phyloP scores from a whole-genome alignment of 2,797 vertebrate species.

The Odontamblyopus rebecca region DNA sequence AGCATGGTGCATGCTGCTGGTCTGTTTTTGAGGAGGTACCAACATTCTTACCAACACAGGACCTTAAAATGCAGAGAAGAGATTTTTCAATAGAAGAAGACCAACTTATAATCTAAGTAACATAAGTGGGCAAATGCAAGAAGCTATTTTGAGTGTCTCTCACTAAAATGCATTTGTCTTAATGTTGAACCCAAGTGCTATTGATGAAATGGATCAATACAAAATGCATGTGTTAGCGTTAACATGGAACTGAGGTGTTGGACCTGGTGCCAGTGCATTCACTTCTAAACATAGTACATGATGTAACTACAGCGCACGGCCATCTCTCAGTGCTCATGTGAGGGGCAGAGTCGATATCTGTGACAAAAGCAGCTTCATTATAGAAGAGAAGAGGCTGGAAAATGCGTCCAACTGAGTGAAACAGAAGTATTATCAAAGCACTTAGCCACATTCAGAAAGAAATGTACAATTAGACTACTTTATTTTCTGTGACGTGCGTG shows the following conservation, averaged over 20 bases:
- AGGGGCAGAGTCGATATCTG: neutral
- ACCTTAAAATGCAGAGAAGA: neutral
- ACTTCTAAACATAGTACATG: neutral
- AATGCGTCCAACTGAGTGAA: neutral
- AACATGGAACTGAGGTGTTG: neutral
- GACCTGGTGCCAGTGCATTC: neutral
- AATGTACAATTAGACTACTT: too few relatives aligned
- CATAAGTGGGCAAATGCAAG: neutral
- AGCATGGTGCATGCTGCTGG: too few relatives aligned
- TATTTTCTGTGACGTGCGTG: too few relatives aligned
- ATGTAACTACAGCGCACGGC: neutral
- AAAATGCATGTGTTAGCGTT: neutral
- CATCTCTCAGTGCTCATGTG: neutral
- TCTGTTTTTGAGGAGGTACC: too few relatives aligned
- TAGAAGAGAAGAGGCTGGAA: neutral
- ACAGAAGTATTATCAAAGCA: neutral
- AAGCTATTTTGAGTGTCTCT: neutral
- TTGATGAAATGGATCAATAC: neutral
- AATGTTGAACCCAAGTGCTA: neutral
- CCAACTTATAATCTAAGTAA: neutral
- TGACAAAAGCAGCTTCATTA: neutral
- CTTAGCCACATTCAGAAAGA: too few relatives aligned
- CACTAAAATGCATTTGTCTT: constrained; percentile 4
- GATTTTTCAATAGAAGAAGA: neutral
- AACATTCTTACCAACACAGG: too few relatives aligned